Base-by-base conservation (phyloP, 2,797 vertebrate genomes). In the Catamblyrhynchus diadema region DNA sequence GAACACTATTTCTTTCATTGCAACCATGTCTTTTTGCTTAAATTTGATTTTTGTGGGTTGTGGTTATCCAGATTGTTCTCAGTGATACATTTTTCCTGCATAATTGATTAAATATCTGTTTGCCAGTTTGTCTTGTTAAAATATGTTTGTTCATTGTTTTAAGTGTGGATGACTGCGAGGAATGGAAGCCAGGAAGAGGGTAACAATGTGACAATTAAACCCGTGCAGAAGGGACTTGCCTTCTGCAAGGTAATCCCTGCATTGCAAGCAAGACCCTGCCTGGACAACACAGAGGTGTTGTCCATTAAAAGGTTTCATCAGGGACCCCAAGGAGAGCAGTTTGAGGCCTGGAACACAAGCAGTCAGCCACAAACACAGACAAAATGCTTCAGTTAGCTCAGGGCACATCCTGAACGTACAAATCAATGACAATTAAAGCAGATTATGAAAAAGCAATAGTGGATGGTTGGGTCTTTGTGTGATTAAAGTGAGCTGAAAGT, bases 361-460 rank as follows among this genome's bases (percentile, higher is more conserved):
- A 2, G 75, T 53, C 64, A 86, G 59, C 66, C 2, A 23, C 79
- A 69, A 82, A 65, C 51, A 66, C 48, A 67, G 73, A 89, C 19
- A 12, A 87, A 90, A 91, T 3, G 17, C n/a, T 81, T 96, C 3
- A 2, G 82, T 94, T 92, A 85, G 81, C 84, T 90, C 81, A 51
- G 37, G 77, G 93, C 61, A 51, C 62, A 73, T 94, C 87, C 91
- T 8, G 73, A 95, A 94, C 64, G 33, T 24, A 69, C 57, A 87
- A 86, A 96, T 97, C 95, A 97, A 97, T 97, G 96, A 78, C 89
- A 97, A 96, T 97, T 94, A 97, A 96, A 96, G 95, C 2, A 51
- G 96, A 97, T 98, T 96, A 97, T 97, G 95, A 97, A 97, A 97
- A 97, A 95, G 77, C 95, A 96, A 96, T 97, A 95, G 61, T 64